Evolutionary conservation across 2,113 vertebrate species (phyloP), one percentile per base, ranked within the genome.

Genomic region (Hippocampus barbouri): DNA sequence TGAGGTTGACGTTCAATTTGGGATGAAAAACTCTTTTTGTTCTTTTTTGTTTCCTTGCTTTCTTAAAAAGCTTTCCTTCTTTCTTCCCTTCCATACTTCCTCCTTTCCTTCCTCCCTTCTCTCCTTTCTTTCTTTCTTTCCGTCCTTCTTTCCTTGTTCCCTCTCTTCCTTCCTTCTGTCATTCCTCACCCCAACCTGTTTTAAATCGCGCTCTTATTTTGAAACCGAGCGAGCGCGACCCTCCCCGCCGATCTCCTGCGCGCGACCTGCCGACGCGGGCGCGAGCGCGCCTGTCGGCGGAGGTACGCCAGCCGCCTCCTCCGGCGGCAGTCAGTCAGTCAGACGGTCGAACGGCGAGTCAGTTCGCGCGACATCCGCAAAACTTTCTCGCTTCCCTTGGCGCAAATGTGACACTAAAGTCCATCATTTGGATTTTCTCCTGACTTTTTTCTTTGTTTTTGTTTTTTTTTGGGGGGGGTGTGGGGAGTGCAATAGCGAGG

Each of bases 401-500:
- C 8, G 59, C 59, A 61, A 61, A 61, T 38, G 59, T 61, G 59
- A 61, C 27, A 4, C 23, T 12, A 7, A 23, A 64, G n/a, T 56
- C 20, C 5, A 21, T 14, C 27, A 10, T 1, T 38, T 62, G 30
- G 6, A 18, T 64, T 40, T 40, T 5, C 8, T 1, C 4, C 21
- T 5, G 21, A 66, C 20, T 16, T 66, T 47, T 14, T 23, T 15
- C 8, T 10, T 6, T 65, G 2, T 25, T 83, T 86, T 83, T 38
- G 74, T 71, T 43, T 10, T 0, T 65, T 63, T 21, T 25, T 69
- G 0, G 66, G 3, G 0, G 18, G 25, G 4, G 47, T 65, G 0
- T 41, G 80, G 41, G 27, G 49, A 34, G 15, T 76, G 56, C 12
- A 5, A 14, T 27, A 72, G 69, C 61, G 78, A 84, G 73, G 77